Conservation (phyloP, 2,113 vertebrate species). For the Erpornis zantholeuca region DNA sequence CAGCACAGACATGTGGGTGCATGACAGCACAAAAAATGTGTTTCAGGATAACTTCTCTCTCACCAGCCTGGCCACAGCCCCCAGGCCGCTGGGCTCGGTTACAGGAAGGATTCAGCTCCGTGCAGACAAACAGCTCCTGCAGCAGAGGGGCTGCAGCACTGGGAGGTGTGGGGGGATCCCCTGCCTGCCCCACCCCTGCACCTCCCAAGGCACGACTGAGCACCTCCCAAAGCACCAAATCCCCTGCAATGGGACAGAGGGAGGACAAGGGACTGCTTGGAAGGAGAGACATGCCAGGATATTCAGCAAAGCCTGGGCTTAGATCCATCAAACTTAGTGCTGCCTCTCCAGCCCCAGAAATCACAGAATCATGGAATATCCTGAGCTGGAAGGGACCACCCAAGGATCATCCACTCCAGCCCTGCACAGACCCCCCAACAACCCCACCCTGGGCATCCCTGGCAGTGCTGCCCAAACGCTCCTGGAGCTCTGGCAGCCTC, state of each 20-base stretch:
- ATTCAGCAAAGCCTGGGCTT: neutral
- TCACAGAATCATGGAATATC: neutral
- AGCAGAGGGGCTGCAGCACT: neutral
- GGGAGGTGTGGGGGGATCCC: neutral
- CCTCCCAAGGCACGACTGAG: neutral
- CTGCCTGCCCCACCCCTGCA: neutral
- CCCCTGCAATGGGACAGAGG: neutral
- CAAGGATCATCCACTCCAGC: neutral
- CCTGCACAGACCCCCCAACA: neutral
- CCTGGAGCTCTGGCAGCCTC: neutral
- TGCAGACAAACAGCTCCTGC: neutral
- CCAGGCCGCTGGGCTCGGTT: neutral
- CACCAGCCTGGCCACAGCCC: neutral
- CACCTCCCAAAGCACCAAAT: neutral
- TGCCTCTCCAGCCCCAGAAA: neutral
- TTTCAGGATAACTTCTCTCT: neutral
- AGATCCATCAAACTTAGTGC: neutral
- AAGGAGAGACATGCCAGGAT: neutral
- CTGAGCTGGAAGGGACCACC: neutral
- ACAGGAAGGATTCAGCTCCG: neutral
- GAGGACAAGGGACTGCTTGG: neutral
- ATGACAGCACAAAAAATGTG: neutral
- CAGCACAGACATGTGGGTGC: neutral
- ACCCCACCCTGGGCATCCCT: neutral
- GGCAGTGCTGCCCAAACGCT: fast-evolving